These are phyloP conservation scores for Aselliscus stoliczkanus DNA, from an alignment of 2,797 vertebrate genomes.

Conservation along the genomic window DNA sequence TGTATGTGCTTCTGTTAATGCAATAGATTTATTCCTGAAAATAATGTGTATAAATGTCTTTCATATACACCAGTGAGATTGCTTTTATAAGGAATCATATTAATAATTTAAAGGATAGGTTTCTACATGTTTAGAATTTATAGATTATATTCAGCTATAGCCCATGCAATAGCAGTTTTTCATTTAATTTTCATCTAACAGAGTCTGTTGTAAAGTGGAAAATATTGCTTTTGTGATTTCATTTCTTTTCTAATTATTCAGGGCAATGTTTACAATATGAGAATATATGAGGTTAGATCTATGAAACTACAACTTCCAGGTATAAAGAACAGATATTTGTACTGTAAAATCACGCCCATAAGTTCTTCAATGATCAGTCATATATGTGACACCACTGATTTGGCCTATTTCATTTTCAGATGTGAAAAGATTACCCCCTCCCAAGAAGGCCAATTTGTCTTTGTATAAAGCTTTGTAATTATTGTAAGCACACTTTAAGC, in stretches of 20 bases:
- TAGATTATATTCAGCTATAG: not conserved
- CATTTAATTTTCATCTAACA: not conserved
- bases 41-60: not conserved
- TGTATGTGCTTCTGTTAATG: not conserved
- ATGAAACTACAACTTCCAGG: not conserved
- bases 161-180: not conserved
- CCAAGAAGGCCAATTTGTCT: not conserved
- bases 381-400: constrained; percentile 14
- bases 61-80: not conserved
- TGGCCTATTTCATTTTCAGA: constrained; percentile 37
- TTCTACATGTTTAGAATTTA: not conserved
- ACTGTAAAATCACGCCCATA: not conserved
- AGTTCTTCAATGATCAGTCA: not conserved
- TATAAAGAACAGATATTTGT: not conserved
- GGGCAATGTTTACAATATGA: not conserved
- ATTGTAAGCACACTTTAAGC: not conserved
- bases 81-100: not conserved
- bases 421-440: not conserved
- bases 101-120: not conserved
- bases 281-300: not conserved
- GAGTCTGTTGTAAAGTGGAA: not conserved
- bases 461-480: not conserved
- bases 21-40: not conserved
- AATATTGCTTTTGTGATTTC: not conserved
- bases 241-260: not conserved